A percentile compares a stretch with the other conserved stretches of the same genome.
Evolutionary conservation across 2,113 vertebrate genomes (phyloP).

Genomic region (Condylura cristata): DNA sequence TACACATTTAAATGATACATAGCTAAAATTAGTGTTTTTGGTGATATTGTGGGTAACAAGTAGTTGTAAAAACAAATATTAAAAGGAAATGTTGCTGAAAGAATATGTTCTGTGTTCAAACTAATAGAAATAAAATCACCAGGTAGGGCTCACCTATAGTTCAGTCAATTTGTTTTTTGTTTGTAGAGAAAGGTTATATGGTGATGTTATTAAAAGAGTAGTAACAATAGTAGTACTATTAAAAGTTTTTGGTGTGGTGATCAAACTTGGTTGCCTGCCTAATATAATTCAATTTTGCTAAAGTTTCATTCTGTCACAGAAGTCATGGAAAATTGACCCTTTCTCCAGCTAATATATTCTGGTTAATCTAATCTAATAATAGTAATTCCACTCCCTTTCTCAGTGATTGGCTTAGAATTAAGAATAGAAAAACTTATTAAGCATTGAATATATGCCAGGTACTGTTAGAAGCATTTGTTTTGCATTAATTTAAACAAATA

Average conservation of each 20-base stretch:
- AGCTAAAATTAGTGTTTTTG: neutral
- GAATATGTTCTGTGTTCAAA: conserved; percentile 1
- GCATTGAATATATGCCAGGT: neutral
- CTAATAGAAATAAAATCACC: neutral
- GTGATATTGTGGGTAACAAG: neutral
- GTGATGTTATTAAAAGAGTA: neutral
- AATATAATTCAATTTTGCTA: neutral
- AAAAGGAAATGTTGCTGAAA: neutral
- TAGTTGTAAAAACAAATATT: neutral
- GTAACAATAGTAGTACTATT: neutral
- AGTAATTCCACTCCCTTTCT: neutral
- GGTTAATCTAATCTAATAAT: neutral
- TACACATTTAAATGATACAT: neutral
- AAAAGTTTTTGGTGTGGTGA: neutral
- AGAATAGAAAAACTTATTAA: neutral
- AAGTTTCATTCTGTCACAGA: neutral
- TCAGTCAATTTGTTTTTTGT: neutral
- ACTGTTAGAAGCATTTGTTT: neutral
- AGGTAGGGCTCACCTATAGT: neutral
- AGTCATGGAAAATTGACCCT: neutral
- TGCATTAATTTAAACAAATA: neutral
- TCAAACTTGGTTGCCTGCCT: neutral
- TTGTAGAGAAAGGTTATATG: neutral
- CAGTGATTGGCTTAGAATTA: conserved; percentile 1
- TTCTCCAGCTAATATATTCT: neutral